These are phyloP conservation scores for Lipophrys pholis DNA, from an alignment of 2,113 vertebrate species.

Conservation along the genomic window DNA sequence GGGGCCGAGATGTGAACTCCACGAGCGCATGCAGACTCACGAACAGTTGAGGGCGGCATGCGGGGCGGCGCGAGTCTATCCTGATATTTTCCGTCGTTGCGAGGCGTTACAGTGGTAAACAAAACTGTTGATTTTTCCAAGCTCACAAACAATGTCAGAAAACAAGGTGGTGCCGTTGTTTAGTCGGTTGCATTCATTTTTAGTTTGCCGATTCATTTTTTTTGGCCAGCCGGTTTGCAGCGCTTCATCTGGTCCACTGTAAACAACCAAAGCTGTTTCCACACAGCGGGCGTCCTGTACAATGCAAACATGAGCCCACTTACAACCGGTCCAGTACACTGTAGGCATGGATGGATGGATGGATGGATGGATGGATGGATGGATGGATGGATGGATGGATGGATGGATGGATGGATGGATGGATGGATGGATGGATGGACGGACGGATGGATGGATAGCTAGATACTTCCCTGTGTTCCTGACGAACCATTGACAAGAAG, in stretches of 20 bases:
- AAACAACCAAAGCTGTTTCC: conserved; percentile 18
- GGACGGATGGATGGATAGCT: too few relatives aligned
- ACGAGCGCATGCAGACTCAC: not conserved
- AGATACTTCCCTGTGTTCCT: too few relatives aligned
- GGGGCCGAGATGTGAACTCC: conserved; percentile 2
- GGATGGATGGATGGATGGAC: not conserved
- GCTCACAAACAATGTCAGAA: not conserved
- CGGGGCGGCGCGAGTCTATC: not conserved
- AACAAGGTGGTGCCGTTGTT: conserved; percentile 1
- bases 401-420: not conserved
- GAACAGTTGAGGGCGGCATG: conserved; percentile 4
- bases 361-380: not conserved
- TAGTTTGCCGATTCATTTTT: conserved; percentile 24
- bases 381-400: not conserved
- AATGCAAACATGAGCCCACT: conserved; percentile 32
- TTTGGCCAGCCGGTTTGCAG: conserved; percentile 20
- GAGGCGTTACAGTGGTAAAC: not conserved
- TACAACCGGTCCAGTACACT: conserved; percentile 3
- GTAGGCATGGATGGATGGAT: not conserved
- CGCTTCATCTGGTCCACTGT: conserved; percentile 19
- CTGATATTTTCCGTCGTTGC: conserved; percentile 6
- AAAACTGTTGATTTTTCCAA: conserved; percentile 16
- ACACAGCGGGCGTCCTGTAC: conserved; percentile 1
- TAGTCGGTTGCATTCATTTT: conserved; percentile 16
- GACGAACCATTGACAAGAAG: not conserved